phyloP scores from a whole-genome alignment of 2,888 invertebrate genomes.

The Catocala fraxini region DNA sequence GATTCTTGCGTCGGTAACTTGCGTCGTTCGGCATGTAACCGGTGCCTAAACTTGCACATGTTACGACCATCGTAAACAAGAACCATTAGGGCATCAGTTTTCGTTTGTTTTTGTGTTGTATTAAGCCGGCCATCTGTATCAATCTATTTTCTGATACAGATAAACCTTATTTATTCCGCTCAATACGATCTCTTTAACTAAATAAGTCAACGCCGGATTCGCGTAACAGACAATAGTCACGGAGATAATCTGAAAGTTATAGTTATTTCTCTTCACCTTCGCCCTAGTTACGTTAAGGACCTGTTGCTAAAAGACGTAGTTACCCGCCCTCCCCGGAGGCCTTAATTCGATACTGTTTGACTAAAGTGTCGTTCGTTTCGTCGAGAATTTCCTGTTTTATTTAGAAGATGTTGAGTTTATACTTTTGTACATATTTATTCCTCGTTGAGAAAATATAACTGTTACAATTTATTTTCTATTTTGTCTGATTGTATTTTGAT shows the following conservation, averaged over 20 bases:
- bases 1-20: too few relatives aligned
- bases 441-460: slow-evolving; percentile 16
- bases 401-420: slow-evolving; percentile 28
- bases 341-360: slow-evolving; percentile 69
- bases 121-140: too few relatives aligned
- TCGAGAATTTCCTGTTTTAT: slow-evolving; percentile 39
- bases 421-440: slow-evolving; percentile 21
- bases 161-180: not conserved
- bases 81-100: too few relatives aligned
- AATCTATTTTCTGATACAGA: not conserved
- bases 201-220: slow-evolving; percentile 6
- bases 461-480: not conserved
- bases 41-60: too few relatives aligned
- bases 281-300: slow-evolving; percentile 68
- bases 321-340: slow-evolving; percentile 57
- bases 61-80: too few relatives aligned
- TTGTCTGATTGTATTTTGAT: not conserved
- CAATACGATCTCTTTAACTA: not conserved
- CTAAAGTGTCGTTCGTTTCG: slow-evolving; percentile 60
- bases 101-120: too few relatives aligned
- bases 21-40: too few relatives aligned
- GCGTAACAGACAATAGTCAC: slow-evolving; percentile 9
- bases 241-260: slow-evolving; percentile 35
- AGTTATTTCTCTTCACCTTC: slow-evolving; percentile 43
- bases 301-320: slow-evolving; percentile 73